Percentiles rank a stretch among this genome's conserved stretches.
These are phyloP conservation scores for Hypomecis punctinalis DNA, from an alignment of 2,888 invertebrate genomes.

Conservation along the genomic window DNA sequence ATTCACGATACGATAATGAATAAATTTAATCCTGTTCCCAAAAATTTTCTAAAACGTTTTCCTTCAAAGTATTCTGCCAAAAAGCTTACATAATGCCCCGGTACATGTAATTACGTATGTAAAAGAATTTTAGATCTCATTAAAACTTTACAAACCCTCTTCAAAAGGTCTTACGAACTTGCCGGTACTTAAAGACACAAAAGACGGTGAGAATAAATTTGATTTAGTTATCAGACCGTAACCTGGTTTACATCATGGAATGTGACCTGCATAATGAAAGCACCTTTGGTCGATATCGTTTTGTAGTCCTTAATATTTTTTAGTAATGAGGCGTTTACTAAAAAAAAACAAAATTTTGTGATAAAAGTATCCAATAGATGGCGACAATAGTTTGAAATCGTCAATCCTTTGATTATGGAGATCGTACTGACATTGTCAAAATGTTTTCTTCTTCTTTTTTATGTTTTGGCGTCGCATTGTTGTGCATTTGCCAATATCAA, in stretches of 20 bases:
- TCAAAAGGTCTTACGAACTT: slow-evolving; percentile 40
- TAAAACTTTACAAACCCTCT: slow-evolving; percentile 46
- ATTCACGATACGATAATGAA: no score
- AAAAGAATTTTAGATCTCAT: slow-evolving; percentile 49
- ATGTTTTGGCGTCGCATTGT: no score
- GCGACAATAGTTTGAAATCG: no score
- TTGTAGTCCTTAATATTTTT: no score
- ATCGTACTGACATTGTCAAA: no score
- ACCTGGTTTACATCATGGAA: slow-evolving; percentile 62
- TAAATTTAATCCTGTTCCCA: not conserved
- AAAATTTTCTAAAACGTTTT: not conserved
- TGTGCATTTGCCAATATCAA: no score
- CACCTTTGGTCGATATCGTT: no score
- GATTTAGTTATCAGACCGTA: slow-evolving; percentile 72
- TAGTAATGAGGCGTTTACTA: no score
- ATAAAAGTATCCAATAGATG: no score
- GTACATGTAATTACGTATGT: slow-evolving; percentile 24
- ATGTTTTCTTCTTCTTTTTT: no score
- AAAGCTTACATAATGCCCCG: slow-evolving; percentile 13
- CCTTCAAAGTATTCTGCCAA: not conserved
- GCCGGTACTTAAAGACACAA: slow-evolving; percentile 47
- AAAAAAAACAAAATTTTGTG: no score
- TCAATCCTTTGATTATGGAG: no score
- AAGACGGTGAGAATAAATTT: slow-evolving; percentile 68
- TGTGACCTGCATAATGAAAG: slow-evolving; percentile 64